Conservation (phyloP, 2,888 invertebrate genomes). For the Andrena trimmerana region DNA sequence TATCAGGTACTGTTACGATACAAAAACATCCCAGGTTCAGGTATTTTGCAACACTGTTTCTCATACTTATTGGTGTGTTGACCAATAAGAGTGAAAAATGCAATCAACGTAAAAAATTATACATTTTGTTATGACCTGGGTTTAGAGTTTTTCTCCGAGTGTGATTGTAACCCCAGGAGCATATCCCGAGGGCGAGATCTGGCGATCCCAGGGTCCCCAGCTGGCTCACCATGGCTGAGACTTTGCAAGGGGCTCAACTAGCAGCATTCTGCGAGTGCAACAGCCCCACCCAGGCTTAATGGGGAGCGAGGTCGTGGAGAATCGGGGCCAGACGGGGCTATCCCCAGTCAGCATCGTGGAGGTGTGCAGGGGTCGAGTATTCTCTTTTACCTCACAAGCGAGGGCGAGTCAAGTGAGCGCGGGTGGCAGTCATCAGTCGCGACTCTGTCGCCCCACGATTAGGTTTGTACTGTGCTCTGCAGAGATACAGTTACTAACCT, state of each 20-base stretch:
- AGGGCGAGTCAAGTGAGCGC: slow-evolving; percentile 4
- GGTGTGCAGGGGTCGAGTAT: slow-evolving; percentile 5
- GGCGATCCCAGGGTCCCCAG: too few relatives aligned
- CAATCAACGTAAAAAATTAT: not conserved
- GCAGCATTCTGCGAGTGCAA: not conserved
- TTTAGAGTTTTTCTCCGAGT: too few relatives aligned
- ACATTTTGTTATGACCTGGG: too few relatives aligned
- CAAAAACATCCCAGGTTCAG: not conserved
- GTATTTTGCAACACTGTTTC: not conserved
- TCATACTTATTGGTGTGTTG: not conserved
- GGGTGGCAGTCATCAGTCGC: slow-evolving; percentile 6
- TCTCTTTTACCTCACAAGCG: slow-evolving; percentile 1
- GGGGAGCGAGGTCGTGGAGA: not conserved
- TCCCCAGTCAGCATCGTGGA: not conserved
- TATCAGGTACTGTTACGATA: too few relatives aligned
- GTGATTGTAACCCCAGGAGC: too few relatives aligned
- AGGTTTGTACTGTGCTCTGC: not conserved
- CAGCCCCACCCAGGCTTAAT: not conserved
- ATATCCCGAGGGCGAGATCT: too few relatives aligned
- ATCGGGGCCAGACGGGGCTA: slow-evolving; percentile 1
- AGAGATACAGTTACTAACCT: too few relatives aligned
- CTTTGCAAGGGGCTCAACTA: too few relatives aligned
- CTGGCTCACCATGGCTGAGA: too few relatives aligned
- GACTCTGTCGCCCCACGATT: not conserved
- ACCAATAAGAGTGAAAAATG: not conserved